A percentile compares a stretch with the other conserved stretches of the same genome.
phyloP scores from a whole-genome alignment of 1,140 invertebrate species.

The Leptinotarsa lineolata region DNA sequence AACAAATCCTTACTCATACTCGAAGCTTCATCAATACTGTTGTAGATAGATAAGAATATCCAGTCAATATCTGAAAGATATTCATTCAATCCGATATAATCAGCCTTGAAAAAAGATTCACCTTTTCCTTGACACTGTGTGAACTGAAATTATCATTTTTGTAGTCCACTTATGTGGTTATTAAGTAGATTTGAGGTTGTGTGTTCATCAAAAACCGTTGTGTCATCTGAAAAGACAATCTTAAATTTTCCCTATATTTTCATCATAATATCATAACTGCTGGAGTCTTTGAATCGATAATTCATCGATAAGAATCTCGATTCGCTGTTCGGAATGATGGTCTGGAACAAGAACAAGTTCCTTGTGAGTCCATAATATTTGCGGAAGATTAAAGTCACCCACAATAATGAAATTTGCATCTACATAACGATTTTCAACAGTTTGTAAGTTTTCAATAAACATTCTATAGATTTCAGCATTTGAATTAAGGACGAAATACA shows the following conservation, averaged over 20 bases:
- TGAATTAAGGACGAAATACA: neutral
- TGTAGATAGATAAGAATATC: too few species aligned
- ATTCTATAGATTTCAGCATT: neutral
- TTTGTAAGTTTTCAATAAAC: neutral
- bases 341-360: neutral
- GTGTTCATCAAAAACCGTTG: neutral
- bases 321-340: neutral
- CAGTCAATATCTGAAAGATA: too few species aligned
- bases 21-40: too few species aligned
- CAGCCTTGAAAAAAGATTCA: slow-evolving; percentile 3
- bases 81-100: neutral
- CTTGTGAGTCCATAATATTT: neutral
- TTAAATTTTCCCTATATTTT: neutral
- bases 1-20: too few species aligned
- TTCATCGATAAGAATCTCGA: neutral
- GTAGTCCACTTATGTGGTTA: neutral
- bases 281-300: neutral
- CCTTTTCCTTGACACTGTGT: neutral
- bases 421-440: neutral
- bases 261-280: neutral
- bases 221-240: slow-evolving; percentile 11
- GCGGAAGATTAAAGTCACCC: neutral
- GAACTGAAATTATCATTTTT: neutral
- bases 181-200: neutral
- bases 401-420: neutral